Base-by-base conservation (phyloP, 2,797 vertebrate genomes). In the Enteromius fasciolatus region DNA sequence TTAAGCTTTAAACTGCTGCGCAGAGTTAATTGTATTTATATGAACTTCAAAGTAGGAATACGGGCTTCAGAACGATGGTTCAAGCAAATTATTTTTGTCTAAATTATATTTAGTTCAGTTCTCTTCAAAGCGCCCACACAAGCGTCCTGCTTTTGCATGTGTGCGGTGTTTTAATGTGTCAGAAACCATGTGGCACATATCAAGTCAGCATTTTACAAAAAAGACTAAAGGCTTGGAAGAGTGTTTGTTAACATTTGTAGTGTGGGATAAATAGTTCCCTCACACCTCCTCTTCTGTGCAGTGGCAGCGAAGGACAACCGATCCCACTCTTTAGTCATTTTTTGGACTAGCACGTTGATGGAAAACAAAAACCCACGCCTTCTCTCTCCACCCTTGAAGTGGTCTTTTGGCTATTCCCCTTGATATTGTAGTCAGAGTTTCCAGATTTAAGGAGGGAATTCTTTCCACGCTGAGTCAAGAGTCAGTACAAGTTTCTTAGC, bases 341-440 rank as follows among this genome's bases (percentile, higher is more conserved):
- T 54, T 63, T 87, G 82, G 63, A 87, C 66, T 76, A 70, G 70
- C 69, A 84, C 78, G 36, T 74, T 86, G 86, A 88, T 85, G 81
- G 84, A 85, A 88, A 88, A 85, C 82, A 76, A 86, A 54, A 81
- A 64, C 78, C 82, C 33, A 80, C 66, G 50, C 78, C 78, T 82
- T 78, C 15, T 64, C 81, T 85, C 69, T 68, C 69, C 78, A 72
- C 73, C 87, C 80, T 83, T 74, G 46, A 83, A 88, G 72, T 86
- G 78, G 80, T 87, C 83, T 76, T 85, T 86, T 31, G 83, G 82
- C 50, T 78, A 84, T 86, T 83, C 64, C 70, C 67, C 81, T 80
- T 85, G 84, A 84, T 86, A 85, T 54, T 84, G 76, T 77, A 50
- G 80, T 85, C 83, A 88, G 44, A 89, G 83, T 86, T 88, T 89